Conservation (phyloP, 2,113 vertebrate genomes). For the Machaerirhynchus nigripectus region DNA sequence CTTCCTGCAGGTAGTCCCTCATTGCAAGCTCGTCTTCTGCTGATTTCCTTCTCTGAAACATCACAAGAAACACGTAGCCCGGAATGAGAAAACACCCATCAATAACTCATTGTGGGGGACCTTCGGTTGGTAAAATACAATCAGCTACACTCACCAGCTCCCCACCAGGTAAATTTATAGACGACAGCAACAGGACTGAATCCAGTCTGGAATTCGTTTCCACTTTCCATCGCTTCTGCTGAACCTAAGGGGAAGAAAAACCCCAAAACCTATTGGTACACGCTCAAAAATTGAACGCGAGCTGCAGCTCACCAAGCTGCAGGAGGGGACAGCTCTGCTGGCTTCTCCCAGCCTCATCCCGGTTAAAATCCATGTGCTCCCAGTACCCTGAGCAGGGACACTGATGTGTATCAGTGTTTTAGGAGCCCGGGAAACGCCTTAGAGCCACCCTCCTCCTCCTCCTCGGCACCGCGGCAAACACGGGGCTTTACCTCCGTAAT, state of each 20-base stretch:
- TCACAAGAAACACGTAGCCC: rapidly evolving
- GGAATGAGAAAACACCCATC: not conserved
- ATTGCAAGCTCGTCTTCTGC: slow-evolving; percentile 95
- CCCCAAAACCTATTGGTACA: rapidly evolving
- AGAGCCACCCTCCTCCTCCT: not conserved
- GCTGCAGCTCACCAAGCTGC: not conserved
- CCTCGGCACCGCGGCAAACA: not conserved
- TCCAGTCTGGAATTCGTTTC: slow-evolving; percentile 94
- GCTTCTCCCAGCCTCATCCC: not conserved
- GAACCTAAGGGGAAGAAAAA: slow-evolving; percentile 75
- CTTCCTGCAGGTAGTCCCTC: slow-evolving; percentile 94
- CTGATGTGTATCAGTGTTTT: rapidly evolving
- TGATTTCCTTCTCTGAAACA: slow-evolving; percentile 87
- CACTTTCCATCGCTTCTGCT: slow-evolving; percentile 97
- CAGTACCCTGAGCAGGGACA: rapidly evolving
- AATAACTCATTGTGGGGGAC: rapidly evolving
- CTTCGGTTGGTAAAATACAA: not conserved
- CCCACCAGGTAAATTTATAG: slow-evolving; percentile 94
- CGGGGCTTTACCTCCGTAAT: slow-evolving; percentile 87
- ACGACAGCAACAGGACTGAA: slow-evolving; percentile 89
- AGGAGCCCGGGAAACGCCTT: rapidly evolving
- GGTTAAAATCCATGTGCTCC: rapidly evolving
- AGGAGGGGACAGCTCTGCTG: not conserved
- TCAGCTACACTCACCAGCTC: slow-evolving; percentile 83
- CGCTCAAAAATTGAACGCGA: rapidly evolving